These are phyloP conservation scores for Poeciliopsis occidentalis DNA, from an alignment of 2,113 vertebrate species.

Conservation along the genomic window DNA sequence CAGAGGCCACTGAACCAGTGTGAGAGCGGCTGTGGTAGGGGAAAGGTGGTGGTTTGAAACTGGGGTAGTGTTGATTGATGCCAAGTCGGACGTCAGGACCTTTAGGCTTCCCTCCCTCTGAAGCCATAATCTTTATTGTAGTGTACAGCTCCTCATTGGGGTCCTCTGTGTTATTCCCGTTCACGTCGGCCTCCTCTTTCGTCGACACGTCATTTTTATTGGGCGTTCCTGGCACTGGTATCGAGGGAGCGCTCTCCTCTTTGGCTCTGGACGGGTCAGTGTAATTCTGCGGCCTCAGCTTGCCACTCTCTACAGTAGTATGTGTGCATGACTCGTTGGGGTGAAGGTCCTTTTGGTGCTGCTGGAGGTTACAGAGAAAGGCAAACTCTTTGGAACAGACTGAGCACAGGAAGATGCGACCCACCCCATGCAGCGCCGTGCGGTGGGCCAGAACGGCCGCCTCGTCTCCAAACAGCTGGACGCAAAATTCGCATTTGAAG, in stretches of 20 bases:
- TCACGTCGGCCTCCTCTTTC: constrained; percentile 62
- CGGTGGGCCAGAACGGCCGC: constrained; percentile 89
- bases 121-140: constrained; percentile 99
- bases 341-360: constrained; percentile 96
- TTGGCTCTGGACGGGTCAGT: constrained; percentile 86
- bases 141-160: constrained; percentile 97
- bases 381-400: constrained; percentile 98
- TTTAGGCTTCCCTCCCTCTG: constrained; percentile 91
- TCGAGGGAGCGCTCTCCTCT: constrained; percentile 64
- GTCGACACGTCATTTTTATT: constrained; percentile 44
- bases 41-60: constrained; percentile 97
- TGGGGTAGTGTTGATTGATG: constrained; percentile 98
- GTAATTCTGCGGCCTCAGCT: constrained; percentile 95
- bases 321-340: constrained; percentile 89
- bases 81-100: constrained; percentile 95
- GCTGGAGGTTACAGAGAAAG: constrained; percentile 95
- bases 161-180: constrained; percentile 81
- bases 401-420: constrained; percentile 92
- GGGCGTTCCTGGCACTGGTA: constrained; percentile 43
- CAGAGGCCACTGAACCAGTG: constrained; percentile 88
- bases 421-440: constrained; percentile 92
- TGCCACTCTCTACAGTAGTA: constrained; percentile 89
- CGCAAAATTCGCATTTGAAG: constrained; percentile 98
- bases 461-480: constrained; percentile 91
- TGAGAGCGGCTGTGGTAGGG: constrained; percentile 96